A percentile compares a stretch with the other conserved stretches of the same genome.
phyloP scores from a whole-genome alignment of 2,888 invertebrate species.

The Hypsopygia costalis region DNA sequence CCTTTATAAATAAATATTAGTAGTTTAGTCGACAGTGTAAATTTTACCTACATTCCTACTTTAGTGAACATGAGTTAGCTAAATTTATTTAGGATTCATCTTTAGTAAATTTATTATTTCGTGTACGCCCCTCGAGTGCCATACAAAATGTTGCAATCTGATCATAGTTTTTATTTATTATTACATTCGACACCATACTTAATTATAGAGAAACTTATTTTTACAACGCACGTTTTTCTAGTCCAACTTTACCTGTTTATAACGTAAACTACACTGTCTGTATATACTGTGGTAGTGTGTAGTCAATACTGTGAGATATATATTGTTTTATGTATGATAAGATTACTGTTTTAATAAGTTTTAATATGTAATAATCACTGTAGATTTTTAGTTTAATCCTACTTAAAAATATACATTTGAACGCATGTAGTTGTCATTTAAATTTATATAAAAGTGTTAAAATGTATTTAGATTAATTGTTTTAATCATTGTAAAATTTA shows the following conservation, averaged over 20 bases:
- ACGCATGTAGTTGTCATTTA: too few species aligned
- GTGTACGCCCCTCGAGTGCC: constrained; percentile 14
- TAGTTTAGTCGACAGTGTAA: constrained; percentile 5
- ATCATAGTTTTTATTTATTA: constrained; percentile 3
- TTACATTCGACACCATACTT: not conserved
- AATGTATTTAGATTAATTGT: too few species aligned
- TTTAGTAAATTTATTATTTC: not conserved
- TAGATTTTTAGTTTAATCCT: too few species aligned
- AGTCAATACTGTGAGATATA: constrained; percentile 8
- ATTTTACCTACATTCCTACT: constrained; percentile 13
- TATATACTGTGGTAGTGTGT: constrained; percentile 12
- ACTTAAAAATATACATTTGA: too few species aligned
- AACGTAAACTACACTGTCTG: constrained; percentile 12
- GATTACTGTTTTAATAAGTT: constrained; percentile 6
- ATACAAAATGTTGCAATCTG: constrained; percentile 8
- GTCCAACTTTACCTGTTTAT: constrained; percentile 21
- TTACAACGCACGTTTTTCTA: constrained; percentile 21
- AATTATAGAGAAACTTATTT: constrained; percentile 3
- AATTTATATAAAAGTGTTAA: too few species aligned
- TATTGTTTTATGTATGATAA: constrained; percentile 5
- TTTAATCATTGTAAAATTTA: too few species aligned
- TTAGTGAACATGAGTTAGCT: not conserved
- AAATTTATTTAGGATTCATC: constrained; percentile 1
- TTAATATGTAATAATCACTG: not conserved
- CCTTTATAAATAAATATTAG: constrained; percentile 1